phyloP scores from a whole-genome alignment of 2,888 invertebrate species.

The Laspeyria flexula region DNA sequence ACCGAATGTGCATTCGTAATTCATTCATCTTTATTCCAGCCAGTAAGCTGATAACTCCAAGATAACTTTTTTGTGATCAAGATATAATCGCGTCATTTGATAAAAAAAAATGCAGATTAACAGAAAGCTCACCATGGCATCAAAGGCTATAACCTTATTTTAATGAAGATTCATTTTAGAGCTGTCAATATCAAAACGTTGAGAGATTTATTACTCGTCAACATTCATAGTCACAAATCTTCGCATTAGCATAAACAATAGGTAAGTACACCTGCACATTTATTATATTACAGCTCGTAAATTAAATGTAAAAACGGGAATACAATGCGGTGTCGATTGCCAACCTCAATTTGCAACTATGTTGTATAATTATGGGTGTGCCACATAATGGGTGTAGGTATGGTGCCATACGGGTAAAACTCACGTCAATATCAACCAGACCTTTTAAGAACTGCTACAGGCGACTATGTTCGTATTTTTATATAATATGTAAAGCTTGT shows the following conservation, averaged over 20 bases:
- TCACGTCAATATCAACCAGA: neutral
- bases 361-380: constrained; percentile 1
- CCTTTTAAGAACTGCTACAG: neutral
- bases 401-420: neutral
- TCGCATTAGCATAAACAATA: constrained; percentile 7
- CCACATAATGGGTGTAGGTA: neutral
- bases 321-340: constrained; percentile 16
- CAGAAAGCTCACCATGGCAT: too few relatives aligned
- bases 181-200: too few relatives aligned
- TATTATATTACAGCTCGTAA: constrained; percentile 7
- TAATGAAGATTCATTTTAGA: neutral
- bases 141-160: neutral
- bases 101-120: too few relatives aligned
- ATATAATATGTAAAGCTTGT: too few relatives aligned
- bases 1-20: too few relatives aligned
- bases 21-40: too few relatives aligned
- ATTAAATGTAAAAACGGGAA: constrained; percentile 11
- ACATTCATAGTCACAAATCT: neutral
- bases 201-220: too few relatives aligned
- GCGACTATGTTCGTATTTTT: too few relatives aligned
- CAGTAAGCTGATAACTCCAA: too few relatives aligned
- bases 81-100: too few relatives aligned
- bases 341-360: constrained; percentile 21
- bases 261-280: neutral
- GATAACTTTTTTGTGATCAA: too few relatives aligned